Conservation (phyloP, 1,140 invertebrate species). For the Adelges cooleyi region DNA sequence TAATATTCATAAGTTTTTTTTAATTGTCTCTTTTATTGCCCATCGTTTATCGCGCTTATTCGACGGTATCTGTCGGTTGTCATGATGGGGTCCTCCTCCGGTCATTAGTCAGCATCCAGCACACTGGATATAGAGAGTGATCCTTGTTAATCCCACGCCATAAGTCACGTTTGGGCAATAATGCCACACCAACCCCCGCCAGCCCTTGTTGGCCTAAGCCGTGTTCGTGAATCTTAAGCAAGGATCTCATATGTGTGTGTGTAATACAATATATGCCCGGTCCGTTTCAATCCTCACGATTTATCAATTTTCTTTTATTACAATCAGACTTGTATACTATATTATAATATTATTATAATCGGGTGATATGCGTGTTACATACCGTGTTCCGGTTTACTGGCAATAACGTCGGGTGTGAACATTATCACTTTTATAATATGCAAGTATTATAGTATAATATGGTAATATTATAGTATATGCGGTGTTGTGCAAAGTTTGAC, state of each 20-base stretch:
- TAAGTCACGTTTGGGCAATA: constrained; percentile 26
- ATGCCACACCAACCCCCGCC: not conserved
- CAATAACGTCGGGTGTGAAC: too few species aligned
- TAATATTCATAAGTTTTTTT: not conserved
- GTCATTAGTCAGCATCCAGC: not conserved
- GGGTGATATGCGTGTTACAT: not conserved
- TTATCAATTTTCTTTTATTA: constrained; percentile 20
- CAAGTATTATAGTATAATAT: too few species aligned
- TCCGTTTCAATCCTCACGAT: constrained; percentile 23
- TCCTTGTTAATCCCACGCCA: not conserved
- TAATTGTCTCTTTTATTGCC: constrained; percentile 14
- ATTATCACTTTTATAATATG: too few species aligned
- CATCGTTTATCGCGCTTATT: not conserved
- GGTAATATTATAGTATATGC: too few species aligned
- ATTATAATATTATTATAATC: too few species aligned
- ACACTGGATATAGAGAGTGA: not conserved
- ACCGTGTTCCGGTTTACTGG: constrained; percentile 29
- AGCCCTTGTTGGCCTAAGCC: not conserved
- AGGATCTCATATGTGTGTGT: not conserved
- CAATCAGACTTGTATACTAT: not conserved
- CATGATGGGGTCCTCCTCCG: not conserved
- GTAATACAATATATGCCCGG: not conserved
- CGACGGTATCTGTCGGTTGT: not conserved
- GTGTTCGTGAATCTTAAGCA: constrained; percentile 24
- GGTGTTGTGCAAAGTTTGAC: too few species aligned